phyloP scores from a whole-genome alignment of 2,113 vertebrate species.

The Grallaria varia region DNA sequence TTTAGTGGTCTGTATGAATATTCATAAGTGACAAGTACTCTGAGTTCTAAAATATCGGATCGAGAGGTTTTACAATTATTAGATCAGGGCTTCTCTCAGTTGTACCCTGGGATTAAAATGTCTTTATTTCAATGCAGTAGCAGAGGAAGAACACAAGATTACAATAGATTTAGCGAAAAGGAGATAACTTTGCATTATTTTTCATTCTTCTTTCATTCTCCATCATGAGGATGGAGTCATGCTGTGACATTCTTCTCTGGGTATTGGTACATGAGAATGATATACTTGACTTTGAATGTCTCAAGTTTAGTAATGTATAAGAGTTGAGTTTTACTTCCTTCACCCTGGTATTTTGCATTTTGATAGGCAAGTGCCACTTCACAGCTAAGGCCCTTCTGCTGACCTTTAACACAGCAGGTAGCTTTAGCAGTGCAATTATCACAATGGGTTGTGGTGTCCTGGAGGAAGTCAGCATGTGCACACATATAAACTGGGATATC shows the following conservation, averaged over 20 bases:
- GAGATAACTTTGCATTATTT: constrained; percentile 79
- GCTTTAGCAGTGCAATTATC: constrained; percentile 45
- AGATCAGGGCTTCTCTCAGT: constrained; percentile 59
- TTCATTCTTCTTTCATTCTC: constrained; percentile 73
- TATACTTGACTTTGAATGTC: constrained; percentile 71
- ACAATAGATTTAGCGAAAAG: constrained; percentile 72
- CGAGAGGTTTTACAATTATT: constrained; percentile 63
- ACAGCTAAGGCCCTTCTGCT: constrained; percentile 52
- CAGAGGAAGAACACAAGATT: constrained; percentile 67
- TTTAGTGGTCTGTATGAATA: constrained; percentile 54
- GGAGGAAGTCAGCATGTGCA: constrained; percentile 18
- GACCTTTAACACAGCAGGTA: constrained; percentile 58
- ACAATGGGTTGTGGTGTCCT: constrained; percentile 40
- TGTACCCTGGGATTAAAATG: constrained; percentile 58
- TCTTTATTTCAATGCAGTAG: constrained; percentile 63
- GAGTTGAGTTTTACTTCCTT: constrained; percentile 71
- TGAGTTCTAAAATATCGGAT: constrained; percentile 32
- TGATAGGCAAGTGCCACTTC: constrained; percentile 66
- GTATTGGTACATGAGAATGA: constrained; percentile 76
- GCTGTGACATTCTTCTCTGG: constrained; percentile 75
- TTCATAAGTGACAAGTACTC: constrained; percentile 43
- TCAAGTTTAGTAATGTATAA: constrained; percentile 69
- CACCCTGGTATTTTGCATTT: constrained; percentile 71
- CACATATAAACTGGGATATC: constrained; percentile 10
- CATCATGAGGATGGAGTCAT: constrained; percentile 64